Evolutionary conservation across 2,888 invertebrate species (phyloP).

Genomic region (Platycheirus rosarum): DNA sequence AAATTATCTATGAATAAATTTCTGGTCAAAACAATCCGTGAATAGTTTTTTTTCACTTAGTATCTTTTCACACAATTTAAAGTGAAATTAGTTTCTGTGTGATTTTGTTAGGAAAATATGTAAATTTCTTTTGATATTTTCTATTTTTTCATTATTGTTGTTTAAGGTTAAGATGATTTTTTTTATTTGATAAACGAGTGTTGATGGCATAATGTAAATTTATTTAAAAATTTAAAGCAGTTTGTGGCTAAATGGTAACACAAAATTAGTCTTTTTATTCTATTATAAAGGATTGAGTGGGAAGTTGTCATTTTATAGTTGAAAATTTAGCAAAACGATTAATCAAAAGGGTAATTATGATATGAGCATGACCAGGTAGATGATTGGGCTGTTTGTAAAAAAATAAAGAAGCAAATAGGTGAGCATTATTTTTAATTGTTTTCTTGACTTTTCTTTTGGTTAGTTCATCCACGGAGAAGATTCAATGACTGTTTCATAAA

Average conservation of each 20-base stretch:
- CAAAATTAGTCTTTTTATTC: not conserved
- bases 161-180: constrained; percentile 27
- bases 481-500: no score
- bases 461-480: no score
- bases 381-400: not conserved
- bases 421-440: not conserved
- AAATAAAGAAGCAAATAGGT: not conserved
- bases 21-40: constrained; percentile 62
- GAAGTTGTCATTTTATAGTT: constrained; percentile 17
- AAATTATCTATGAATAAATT: constrained; percentile 61
- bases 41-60: constrained; percentile 24
- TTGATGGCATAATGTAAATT: constrained; percentile 50
- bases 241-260: constrained; percentile 53
- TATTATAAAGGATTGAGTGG: not conserved
- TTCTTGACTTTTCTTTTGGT: not conserved
- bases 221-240: constrained; percentile 50
- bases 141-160: constrained; percentile 25
- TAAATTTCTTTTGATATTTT: constrained; percentile 25
- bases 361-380: not conserved
- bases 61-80: constrained; percentile 51
- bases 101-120: constrained; percentile 36
- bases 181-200: constrained; percentile 26
- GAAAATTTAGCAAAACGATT: constrained; percentile 12
- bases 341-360: constrained; percentile 14
- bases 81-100: constrained; percentile 45